A percentile compares a stretch with the other conserved stretches of the same genome.
phyloP scores from a whole-genome alignment of 2,888 invertebrate species.

The Polyommatus icarus region DNA sequence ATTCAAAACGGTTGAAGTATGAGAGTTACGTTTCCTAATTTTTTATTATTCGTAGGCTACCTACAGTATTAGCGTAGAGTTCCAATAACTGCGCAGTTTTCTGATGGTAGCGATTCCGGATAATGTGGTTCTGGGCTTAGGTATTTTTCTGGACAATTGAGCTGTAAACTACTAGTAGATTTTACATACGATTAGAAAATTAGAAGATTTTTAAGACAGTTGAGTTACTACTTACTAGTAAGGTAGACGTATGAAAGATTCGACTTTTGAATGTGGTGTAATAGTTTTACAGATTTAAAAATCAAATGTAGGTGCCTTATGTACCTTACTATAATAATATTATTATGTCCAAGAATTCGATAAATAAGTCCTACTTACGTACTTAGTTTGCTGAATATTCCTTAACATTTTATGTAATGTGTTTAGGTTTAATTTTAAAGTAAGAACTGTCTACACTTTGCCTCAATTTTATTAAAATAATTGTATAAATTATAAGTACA shows the following conservation, averaged over 20 bases:
- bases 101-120: no score
- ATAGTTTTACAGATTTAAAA: background rate
- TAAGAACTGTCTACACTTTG: background rate
- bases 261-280: background rate
- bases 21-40: no score
- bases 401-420: background rate
- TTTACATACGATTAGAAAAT: background rate
- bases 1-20: no score
- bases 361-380: background rate
- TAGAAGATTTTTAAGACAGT: background rate
- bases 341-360: background rate
- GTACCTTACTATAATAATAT: background rate
- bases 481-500: background rate
- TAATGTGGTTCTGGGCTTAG: background rate
- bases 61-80: background rate
- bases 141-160: background rate
- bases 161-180: background rate
- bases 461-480: background rate
- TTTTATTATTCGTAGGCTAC: background rate
- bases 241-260: background rate
- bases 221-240: background rate
- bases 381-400: background rate
- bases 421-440: background rate
- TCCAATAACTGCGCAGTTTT: background rate
- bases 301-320: conserved; percentile 16